Evolutionary conservation across 2,888 invertebrate genomes (phyloP).

Genomic region (Tinea pellionella): DNA sequence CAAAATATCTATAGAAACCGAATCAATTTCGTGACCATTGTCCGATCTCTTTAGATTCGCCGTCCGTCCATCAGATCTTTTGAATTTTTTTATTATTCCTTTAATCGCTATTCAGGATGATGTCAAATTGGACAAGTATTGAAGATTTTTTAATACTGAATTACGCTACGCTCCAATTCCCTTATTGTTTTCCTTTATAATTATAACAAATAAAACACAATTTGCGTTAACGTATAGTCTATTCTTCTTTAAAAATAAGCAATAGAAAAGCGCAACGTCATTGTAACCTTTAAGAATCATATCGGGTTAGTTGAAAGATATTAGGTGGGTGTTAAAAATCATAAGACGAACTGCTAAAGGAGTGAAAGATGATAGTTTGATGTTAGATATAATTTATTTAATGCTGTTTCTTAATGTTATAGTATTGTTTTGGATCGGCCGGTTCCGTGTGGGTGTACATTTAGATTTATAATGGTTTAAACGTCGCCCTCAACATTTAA

Average conservation of each 20-base stretch:
- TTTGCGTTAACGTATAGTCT: not conserved
- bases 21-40: conserved; percentile 54
- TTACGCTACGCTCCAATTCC: not conserved
- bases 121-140: conserved; percentile 40
- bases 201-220: not conserved
- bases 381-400: conserved; percentile 58
- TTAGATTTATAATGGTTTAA: conserved; percentile 47
- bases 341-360: conserved; percentile 48
- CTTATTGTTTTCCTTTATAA: conserved; percentile 18
- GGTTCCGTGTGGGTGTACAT: conserved; percentile 45
- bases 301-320: conserved; percentile 22
- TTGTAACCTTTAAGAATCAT: not conserved
- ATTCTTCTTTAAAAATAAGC: not conserved
- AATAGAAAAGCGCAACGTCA: no score
- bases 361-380: conserved; percentile 56
- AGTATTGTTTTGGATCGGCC: conserved; percentile 45
- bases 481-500: not conserved
- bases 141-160: conserved; percentile 24
- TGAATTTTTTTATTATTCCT: conserved; percentile 33
- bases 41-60: conserved; percentile 63
- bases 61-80: conserved; percentile 30
- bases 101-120: conserved; percentile 35
- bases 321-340: conserved; percentile 67
- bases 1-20: conserved; percentile 23
- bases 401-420: conserved; percentile 45